phyloP scores from a whole-genome alignment of 2,797 vertebrate species.

The Pempheris klunzingeri region DNA sequence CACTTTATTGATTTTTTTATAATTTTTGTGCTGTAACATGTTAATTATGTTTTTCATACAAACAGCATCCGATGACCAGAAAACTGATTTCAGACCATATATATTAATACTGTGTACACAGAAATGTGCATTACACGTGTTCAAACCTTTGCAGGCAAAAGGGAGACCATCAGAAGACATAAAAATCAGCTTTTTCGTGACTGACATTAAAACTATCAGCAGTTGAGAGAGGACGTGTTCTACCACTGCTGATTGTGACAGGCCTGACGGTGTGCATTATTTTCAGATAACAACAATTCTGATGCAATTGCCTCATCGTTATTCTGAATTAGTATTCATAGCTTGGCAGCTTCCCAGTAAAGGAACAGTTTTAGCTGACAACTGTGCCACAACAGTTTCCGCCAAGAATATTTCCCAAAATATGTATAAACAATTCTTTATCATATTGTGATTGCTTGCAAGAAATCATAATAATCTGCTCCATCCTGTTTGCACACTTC shows the following conservation, averaged over 20 bases:
- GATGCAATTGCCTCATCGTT: neutral
- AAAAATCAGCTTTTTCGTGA: neutral
- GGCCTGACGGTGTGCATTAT: neutral
- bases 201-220: neutral
- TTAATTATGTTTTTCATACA: neutral
- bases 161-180: neutral
- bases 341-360: neutral
- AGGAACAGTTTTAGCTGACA: neutral
- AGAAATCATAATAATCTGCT: neutral
- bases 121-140: neutral
- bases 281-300: neutral
- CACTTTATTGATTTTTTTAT: neutral
- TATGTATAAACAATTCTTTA: neutral
- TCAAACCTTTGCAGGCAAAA: neutral
- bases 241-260: neutral
- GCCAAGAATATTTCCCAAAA: neutral
- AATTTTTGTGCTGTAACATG: neutral
- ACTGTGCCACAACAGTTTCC: neutral
- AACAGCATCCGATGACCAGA: neutral
- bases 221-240: neutral
- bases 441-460: neutral
- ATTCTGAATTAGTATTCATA: slow-evolving; percentile 1
- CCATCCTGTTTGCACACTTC: neutral
- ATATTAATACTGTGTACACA: neutral
- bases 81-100: neutral